phyloP scores from a whole-genome alignment of 2,888 invertebrate species.

The Piscicola geometra region DNA sequence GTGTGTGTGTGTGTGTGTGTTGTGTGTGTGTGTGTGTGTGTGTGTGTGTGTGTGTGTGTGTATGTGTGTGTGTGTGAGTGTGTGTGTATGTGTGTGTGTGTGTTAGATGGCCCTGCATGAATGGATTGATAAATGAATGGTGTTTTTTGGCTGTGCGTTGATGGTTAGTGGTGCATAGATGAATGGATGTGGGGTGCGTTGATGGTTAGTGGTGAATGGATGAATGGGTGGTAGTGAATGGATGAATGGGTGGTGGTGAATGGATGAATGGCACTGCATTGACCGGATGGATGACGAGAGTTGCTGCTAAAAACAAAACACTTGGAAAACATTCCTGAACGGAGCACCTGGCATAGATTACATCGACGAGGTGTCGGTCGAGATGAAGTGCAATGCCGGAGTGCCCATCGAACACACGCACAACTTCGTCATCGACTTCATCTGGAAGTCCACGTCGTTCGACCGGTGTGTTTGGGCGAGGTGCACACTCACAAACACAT shows the following conservation, averaged over 20 bases:
- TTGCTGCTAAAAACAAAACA: not conserved
- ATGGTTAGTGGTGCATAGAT: not conserved
- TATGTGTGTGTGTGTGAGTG: constrained; percentile 9
- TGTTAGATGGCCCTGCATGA: not conserved
- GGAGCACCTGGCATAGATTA: constrained; percentile 64
- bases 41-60: not conserved
- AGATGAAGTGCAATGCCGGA: constrained; percentile 82
- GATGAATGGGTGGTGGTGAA: not conserved
- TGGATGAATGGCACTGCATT: not conserved
- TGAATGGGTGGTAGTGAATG: not conserved
- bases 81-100: not conserved
- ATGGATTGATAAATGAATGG: not conserved
- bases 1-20: constrained; percentile 1
- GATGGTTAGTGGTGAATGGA: not conserved
- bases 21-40: constrained; percentile 16
- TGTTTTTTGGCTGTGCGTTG: no score
- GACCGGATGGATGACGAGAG: not conserved
- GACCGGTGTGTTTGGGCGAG: constrained; percentile 63
- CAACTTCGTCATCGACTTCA: constrained; percentile 95
- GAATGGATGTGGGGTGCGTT: not conserved
- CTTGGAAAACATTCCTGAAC: not conserved
- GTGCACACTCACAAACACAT: not conserved
- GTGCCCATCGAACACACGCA: constrained; percentile 89
- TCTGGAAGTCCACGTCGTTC: constrained; percentile 97
- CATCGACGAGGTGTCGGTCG: constrained; percentile 95